Evolutionary conservation across 2,113 vertebrate species (phyloP).

Genomic region (Donacobius atricapilla): DNA sequence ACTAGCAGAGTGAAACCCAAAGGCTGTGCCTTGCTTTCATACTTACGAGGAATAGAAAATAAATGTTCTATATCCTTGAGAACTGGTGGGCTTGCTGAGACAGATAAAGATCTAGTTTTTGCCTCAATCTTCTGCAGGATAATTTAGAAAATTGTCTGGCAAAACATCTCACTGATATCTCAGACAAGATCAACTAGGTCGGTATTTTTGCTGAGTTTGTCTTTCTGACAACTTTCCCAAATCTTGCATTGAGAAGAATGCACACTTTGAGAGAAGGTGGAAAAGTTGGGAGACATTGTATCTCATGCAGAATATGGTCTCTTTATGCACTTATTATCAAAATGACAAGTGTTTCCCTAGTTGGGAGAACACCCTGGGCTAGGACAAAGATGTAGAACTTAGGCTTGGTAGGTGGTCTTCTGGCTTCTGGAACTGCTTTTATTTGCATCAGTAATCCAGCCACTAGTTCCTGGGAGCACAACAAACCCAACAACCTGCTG

Average conservation of each 20-base stretch:
- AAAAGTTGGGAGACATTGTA: background rate
- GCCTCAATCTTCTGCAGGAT: background rate
- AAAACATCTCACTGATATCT: background rate
- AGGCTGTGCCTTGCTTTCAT: constrained; percentile 37
- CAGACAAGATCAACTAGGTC: background rate
- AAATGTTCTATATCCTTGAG: background rate
- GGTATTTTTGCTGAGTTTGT: background rate
- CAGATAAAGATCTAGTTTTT: background rate
- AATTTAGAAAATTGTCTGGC: background rate
- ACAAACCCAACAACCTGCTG: background rate
- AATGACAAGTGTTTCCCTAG: background rate
- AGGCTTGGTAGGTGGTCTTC: background rate
- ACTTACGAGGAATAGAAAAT: background rate
- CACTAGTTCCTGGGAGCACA: background rate
- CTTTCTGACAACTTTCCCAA: background rate
- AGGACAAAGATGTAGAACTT: background rate
- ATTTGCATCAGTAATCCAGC: background rate
- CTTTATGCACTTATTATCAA: background rate
- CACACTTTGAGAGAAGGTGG: background rate
- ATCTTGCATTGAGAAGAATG: background rate
- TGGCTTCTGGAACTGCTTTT: background rate
- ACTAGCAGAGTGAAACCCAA: constrained; percentile 19
- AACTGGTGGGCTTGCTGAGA: background rate
- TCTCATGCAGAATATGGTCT: background rate
- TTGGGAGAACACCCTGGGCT: background rate